Evolutionary conservation across 2,113 vertebrate genomes (phyloP).

Genomic region (Gadus chalcogrammus): DNA sequence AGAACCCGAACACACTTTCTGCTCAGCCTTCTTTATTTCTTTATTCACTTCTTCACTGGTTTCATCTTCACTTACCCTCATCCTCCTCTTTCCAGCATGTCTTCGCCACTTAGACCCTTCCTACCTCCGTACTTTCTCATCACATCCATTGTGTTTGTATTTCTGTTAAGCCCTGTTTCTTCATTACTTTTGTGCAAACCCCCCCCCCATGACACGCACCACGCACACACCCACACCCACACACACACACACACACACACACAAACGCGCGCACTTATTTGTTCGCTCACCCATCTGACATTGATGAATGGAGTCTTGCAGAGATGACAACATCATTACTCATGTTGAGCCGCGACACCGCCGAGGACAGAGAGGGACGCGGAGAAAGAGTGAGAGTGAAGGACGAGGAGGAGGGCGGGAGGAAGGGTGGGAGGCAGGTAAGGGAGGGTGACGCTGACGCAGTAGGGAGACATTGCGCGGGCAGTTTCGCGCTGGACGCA

Average conservation of each 20-base stretch:
- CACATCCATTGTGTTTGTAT: not conserved
- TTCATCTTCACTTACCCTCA: constrained; percentile 36
- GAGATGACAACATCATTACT: constrained; percentile 74
- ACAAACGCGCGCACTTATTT: constrained; percentile 10
- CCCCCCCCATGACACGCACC: constrained; percentile 1
- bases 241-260: not conserved
- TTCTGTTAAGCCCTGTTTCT: not conserved
- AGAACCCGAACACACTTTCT: constrained; percentile 25
- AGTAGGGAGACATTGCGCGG: constrained; percentile 14
- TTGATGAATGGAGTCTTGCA: constrained; percentile 66
- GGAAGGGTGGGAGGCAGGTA: constrained; percentile 30
- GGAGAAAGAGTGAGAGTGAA: constrained; percentile 50
- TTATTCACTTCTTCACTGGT: constrained; percentile 21
- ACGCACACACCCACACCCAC: not conserved
- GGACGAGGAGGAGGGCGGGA: constrained; percentile 42
- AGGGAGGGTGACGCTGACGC: constrained; percentile 30
- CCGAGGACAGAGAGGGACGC: constrained; percentile 53
- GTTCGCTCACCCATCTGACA: constrained; percentile 51
- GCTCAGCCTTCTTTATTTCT: constrained; percentile 30
- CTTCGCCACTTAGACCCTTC: not conserved
- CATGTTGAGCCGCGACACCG: constrained; percentile 66
- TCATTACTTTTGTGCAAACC: not conserved
- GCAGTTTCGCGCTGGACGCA: not conserved
- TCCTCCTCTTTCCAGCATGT: constrained; percentile 23
- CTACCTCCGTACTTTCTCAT: not conserved